These are phyloP conservation scores for Gavia stellata DNA, from an alignment of 2,113 vertebrate genomes.

Conservation along the genomic window DNA sequence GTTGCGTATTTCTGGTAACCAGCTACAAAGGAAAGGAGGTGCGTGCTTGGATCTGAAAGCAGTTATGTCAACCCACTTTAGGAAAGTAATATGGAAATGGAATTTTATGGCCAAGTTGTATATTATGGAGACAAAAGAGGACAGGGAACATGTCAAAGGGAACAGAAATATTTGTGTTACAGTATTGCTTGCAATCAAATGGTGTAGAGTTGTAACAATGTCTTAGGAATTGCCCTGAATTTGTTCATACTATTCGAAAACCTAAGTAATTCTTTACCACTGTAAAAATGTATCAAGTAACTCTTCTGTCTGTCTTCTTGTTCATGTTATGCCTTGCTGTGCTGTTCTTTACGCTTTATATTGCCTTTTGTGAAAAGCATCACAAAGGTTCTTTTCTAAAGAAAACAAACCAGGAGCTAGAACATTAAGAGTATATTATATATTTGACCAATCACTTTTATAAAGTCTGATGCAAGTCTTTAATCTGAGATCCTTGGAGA, in stretches of 20 bases:
- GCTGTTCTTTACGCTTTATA: background rate
- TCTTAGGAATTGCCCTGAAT: background rate
- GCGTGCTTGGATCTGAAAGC: background rate
- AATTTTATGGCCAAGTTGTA: background rate
- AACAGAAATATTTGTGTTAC: background rate
- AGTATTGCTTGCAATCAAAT: background rate
- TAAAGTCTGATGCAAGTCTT: constrained; percentile 74
- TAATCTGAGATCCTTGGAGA: constrained; percentile 75
- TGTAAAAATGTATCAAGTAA: background rate
- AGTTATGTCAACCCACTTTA: background rate
- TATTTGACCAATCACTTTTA: constrained; percentile 77
- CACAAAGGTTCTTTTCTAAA: constrained; percentile 69
- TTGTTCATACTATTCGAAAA: background rate
- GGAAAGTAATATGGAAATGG: background rate
- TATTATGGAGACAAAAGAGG: background rate
- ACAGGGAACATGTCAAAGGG: background rate
- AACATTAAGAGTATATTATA: constrained; percentile 69
- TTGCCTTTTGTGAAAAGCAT: constrained; percentile 45
- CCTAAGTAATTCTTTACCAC: background rate
- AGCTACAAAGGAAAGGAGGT: background rate
- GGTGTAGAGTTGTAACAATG: background rate
- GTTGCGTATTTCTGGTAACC: background rate
- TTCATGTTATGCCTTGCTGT: background rate
- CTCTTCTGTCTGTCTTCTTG: background rate
- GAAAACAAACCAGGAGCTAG: constrained; percentile 69